A percentile compares a stretch with the other conserved stretches of the same genome.
These are phyloP conservation scores for Cercopithecus neglectus DNA, from an alignment of 2,797 vertebrate species.

Conservation along the genomic window DNA sequence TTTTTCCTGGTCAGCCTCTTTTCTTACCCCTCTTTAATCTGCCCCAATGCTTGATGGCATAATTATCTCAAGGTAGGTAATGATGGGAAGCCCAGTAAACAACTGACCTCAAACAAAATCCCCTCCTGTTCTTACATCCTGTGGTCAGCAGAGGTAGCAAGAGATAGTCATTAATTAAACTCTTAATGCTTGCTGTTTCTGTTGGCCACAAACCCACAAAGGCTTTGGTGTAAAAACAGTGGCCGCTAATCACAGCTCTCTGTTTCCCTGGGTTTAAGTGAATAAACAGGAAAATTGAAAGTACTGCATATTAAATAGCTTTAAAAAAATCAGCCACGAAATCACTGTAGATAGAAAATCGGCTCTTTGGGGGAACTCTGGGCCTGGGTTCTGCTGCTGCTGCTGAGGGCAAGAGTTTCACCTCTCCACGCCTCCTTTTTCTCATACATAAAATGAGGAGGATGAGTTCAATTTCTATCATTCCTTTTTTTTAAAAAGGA, in stretches of 20 bases:
- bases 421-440: background rate
- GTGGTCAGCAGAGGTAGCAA: background rate
- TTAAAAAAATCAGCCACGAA: background rate
- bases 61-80: background rate
- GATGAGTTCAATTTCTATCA: background rate
- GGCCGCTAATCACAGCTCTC: background rate
- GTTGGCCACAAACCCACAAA: background rate
- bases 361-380: background rate
- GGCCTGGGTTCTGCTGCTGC: background rate
- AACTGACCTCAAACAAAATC: background rate
- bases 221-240: background rate
- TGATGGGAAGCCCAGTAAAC: slow-evolving; percentile 9
- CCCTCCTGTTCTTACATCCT: background rate
- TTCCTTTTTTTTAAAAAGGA: no score
- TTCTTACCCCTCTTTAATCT: background rate
- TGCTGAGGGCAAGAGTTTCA: fast-evolving
- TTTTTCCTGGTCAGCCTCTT: background rate
- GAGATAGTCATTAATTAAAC: background rate
- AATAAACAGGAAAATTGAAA: background rate
- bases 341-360: background rate
- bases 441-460: background rate
- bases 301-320: background rate
- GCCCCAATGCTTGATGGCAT: background rate
- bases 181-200: background rate
- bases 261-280: background rate